A percentile compares a stretch with the other conserved stretches of the same genome.
phyloP scores from a whole-genome alignment of 2,888 invertebrate genomes.

The Epistrophe eligans region DNA sequence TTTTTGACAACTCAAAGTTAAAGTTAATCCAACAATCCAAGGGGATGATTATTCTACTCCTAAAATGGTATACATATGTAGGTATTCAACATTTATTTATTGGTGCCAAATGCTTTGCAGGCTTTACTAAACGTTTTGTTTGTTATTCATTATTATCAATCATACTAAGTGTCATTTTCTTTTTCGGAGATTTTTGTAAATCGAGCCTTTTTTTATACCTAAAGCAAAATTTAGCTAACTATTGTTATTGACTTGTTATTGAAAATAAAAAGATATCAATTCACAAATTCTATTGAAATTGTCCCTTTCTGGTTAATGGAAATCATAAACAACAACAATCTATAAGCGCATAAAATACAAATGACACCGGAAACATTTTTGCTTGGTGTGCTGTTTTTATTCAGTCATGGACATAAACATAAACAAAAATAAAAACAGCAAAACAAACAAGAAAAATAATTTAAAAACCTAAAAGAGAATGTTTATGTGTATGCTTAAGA shows the following conservation, averaged over 20 bases:
- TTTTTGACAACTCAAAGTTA: too few relatives aligned
- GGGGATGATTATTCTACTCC: too few relatives aligned
- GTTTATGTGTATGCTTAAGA: slow-evolving; percentile 38
- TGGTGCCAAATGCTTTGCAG: too few relatives aligned
- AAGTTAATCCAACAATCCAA: too few relatives aligned
- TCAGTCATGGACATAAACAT: not conserved
- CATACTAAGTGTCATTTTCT: too few relatives aligned
- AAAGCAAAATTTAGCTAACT: not conserved
- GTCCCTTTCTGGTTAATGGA: not conserved
- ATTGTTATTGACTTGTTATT: not conserved
- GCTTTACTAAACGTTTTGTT: too few relatives aligned
- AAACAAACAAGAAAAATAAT: slow-evolving; percentile 7
- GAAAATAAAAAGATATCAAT: not conserved
- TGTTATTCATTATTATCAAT: too few relatives aligned
- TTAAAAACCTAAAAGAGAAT: slow-evolving; percentile 48
- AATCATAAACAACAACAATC: slow-evolving; percentile 25
- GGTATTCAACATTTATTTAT: too few relatives aligned
- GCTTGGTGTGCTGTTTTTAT: slow-evolving; percentile 16
- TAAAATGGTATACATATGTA: too few relatives aligned
- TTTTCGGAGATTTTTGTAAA: too few relatives aligned
- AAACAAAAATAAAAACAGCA: slow-evolving; percentile 31
- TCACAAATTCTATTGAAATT: not conserved
- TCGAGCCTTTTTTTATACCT: too few relatives aligned
- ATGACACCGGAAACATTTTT: slow-evolving; percentile 66
- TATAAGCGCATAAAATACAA: slow-evolving; percentile 45